Percentiles rank a stretch among this genome's conserved stretches.
phyloP scores from a whole-genome alignment of 2,888 invertebrate genomes.

The Phalera bucephala region DNA sequence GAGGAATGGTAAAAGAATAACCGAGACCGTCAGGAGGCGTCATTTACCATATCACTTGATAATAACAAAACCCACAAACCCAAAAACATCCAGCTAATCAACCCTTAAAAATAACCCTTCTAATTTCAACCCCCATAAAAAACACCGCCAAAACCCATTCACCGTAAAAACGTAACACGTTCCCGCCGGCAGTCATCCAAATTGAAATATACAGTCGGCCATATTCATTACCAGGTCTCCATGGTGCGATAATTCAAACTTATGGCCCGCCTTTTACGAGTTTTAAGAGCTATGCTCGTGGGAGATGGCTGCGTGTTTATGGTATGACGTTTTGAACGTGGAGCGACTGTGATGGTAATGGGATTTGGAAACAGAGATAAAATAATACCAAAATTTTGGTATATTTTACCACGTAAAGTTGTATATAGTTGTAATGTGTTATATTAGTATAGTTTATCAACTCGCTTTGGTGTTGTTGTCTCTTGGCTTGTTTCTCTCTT shows the following conservation, averaged over 20 bases:
- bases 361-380: no score
- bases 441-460: no score
- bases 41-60: no score
- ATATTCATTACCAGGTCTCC: slow-evolving; percentile 5
- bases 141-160: not conserved
- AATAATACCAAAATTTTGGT: no score
- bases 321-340: slow-evolving; percentile 1
- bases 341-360: not conserved
- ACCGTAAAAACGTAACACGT: slow-evolving; percentile 1
- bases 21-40: no score
- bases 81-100: no score
- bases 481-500: no score
- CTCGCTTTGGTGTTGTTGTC: no score
- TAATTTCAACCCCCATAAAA: not conserved
- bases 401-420: no score
- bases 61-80: no score
- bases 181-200: slow-evolving; percentile 1
- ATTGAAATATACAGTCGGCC: slow-evolving; percentile 4
- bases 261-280: slow-evolving; percentile 63
- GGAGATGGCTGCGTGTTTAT: slow-evolving; percentile 3
- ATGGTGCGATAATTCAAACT: slow-evolving; percentile 58
- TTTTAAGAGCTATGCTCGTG: slow-evolving; percentile 1
- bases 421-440: no score
- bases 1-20: no score
- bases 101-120: slow-evolving; percentile 1